Evolutionary conservation across 2,113 vertebrate genomes (phyloP).

Genomic region (mouse (Mus musculus)): DNA sequence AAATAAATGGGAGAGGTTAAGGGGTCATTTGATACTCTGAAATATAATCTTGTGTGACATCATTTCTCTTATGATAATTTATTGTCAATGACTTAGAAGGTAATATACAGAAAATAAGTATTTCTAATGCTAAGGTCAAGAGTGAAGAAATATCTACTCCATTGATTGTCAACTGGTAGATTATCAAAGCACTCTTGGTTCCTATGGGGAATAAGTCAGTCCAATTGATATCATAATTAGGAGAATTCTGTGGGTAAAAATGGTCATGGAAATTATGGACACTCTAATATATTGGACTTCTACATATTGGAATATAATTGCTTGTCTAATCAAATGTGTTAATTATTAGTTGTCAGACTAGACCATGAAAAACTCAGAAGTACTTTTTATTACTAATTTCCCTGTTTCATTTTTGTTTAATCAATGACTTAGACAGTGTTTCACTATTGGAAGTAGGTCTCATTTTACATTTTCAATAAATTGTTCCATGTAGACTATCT

Average conservation of each 20-base stretch:
- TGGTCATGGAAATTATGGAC: not conserved
- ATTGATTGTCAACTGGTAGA: not conserved
- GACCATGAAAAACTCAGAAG: not conserved
- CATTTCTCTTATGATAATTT: slow-evolving; percentile 14
- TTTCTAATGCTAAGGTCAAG: slow-evolving; percentile 41
- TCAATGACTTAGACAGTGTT: not conserved
- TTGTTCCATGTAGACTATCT: not conserved
- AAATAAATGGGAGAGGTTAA: not conserved
- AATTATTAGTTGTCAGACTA: not conserved
- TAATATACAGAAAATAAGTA: slow-evolving; percentile 3
- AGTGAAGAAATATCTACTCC: not conserved
- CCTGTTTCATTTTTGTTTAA: not conserved
- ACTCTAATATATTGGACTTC: not conserved
- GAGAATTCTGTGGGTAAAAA: slow-evolving; percentile 31
- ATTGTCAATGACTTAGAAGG: slow-evolving; percentile 53
- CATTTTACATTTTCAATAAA: slow-evolving; percentile 46
- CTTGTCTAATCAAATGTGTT: not conserved
- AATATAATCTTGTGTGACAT: slow-evolving; percentile 62
- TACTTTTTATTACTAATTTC: slow-evolving; percentile 15
- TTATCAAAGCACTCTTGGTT: not conserved
- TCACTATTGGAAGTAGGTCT: slow-evolving; percentile 27
- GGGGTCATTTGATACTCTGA: slow-evolving; percentile 12
- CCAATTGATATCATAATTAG: not conserved
- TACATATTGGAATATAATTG: not conserved
- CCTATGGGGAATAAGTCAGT: not conserved